These are phyloP conservation scores for Cynaeus angustus DNA, from an alignment of 2,888 invertebrate genomes.

Conservation along the genomic window DNA sequence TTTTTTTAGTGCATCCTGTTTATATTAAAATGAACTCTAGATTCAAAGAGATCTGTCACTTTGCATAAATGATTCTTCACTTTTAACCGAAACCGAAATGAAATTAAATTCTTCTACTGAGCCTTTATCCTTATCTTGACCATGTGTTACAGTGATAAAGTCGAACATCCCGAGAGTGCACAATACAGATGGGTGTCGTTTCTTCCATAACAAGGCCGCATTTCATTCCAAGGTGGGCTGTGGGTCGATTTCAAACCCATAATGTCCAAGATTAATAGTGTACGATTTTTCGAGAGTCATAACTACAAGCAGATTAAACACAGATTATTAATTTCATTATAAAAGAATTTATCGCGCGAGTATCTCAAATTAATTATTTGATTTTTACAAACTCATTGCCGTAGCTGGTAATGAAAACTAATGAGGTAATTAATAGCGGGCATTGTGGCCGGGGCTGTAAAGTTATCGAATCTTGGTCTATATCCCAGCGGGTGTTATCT, in stretches of 20 bases:
- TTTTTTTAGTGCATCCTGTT: too few relatives aligned
- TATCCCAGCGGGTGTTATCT: background rate
- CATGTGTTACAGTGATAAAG: constrained; percentile 12
- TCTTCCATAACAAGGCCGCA: constrained; percentile 26
- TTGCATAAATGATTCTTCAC: background rate
- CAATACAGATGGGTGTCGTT: constrained; percentile 25
- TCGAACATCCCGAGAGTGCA: constrained; percentile 13
- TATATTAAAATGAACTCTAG: too few relatives aligned
- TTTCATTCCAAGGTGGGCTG: constrained; percentile 30
- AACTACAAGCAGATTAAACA: constrained; percentile 42
- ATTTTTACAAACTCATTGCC: constrained; percentile 48
- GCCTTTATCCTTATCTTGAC: too few relatives aligned
- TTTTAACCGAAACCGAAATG: background rate
- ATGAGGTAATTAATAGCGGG: constrained; percentile 43
- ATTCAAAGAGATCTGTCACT: too few relatives aligned
- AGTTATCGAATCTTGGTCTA: constrained; percentile 16
- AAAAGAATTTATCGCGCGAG: constrained; percentile 38
- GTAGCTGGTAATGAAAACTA: constrained; percentile 42
- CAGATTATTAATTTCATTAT: constrained; percentile 47
- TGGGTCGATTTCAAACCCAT: constrained; percentile 33
- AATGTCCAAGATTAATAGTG: constrained; percentile 39
- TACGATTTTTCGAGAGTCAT: constrained; percentile 44
- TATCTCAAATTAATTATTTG: constrained; percentile 49
- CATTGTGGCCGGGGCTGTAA: constrained; percentile 35
- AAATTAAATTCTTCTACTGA: too few relatives aligned